A percentile compares a stretch with the other conserved stretches of the same genome.
Conservation (phyloP, 2,113 vertebrate genomes). For the Brachyhypopomus gauderio region DNA sequence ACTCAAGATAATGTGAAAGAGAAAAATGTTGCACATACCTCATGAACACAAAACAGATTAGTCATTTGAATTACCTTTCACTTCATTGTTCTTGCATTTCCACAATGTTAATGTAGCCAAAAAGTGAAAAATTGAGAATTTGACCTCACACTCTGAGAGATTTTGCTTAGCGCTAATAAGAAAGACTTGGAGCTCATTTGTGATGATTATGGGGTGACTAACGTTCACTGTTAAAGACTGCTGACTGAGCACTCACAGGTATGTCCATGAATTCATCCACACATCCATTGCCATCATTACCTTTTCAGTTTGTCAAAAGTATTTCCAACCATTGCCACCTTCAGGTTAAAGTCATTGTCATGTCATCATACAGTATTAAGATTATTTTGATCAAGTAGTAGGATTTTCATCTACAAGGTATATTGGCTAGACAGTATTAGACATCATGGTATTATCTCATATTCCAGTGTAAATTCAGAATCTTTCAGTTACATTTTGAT, state of each 20-base stretch:
- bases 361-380: slow-evolving; percentile 76
- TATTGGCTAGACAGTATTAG: slow-evolving; percentile 39
- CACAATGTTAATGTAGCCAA: slow-evolving; percentile 62
- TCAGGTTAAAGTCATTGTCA: slow-evolving; percentile 68
- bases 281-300: background rate
- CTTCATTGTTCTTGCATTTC: background rate
- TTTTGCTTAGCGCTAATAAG: slow-evolving; percentile 79
- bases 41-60: background rate
- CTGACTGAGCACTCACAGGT: slow-evolving; percentile 81
- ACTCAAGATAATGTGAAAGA: slow-evolving; percentile 64
- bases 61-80: background rate
- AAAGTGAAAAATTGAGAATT: slow-evolving; percentile 66
- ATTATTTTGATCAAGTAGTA: slow-evolving; percentile 80
- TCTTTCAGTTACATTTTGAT: background rate
- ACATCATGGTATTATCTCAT: background rate
- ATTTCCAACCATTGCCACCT: slow-evolving; percentile 76
- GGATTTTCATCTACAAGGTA: slow-evolving; percentile 85
- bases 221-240: slow-evolving; percentile 84
- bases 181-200: slow-evolving; percentile 87
- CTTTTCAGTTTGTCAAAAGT: slow-evolving; percentile 73
- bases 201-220: slow-evolving; percentile 78
- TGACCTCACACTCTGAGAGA: slow-evolving; percentile 80
- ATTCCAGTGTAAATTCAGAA: background rate
- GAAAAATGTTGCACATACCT: slow-evolving; percentile 59
- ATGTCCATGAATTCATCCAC: background rate